Evolutionary conservation across 1,140 invertebrate species (phyloP).

Genomic region (Cyphomyrmex costatus): DNA sequence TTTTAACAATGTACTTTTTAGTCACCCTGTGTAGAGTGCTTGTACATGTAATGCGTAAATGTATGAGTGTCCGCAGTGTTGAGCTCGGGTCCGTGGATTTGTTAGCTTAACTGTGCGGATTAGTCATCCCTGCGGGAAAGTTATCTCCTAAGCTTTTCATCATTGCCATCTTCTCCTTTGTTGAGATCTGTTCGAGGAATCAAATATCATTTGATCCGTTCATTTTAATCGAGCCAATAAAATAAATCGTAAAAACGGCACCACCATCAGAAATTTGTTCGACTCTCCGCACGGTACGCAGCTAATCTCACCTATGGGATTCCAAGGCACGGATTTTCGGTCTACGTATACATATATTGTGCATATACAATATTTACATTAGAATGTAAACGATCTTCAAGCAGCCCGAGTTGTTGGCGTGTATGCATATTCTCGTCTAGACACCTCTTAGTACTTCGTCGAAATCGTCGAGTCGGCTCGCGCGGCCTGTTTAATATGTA

Average conservation of each 20-base stretch:
- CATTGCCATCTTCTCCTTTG: neutral
- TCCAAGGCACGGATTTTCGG: conserved; percentile 67
- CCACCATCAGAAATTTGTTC: conserved; percentile 52
- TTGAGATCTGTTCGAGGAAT: neutral
- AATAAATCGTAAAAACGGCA: conserved; percentile 59
- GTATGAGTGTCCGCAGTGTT: neutral
- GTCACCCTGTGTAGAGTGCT: no score
- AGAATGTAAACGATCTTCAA: conserved; percentile 63
- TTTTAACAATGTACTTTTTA: no score
- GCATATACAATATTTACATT: conserved; percentile 62
- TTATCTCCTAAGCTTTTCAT: conserved; percentile 6
- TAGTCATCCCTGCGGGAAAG: neutral
- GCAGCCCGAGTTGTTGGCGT: conserved; percentile 35
- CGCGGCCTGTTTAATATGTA: conserved; percentile 33
- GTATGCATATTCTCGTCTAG: conserved; percentile 43
- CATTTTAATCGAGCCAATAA: conserved; percentile 36
- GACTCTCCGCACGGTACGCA: conserved; percentile 10
- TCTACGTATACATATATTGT: conserved; percentile 61
- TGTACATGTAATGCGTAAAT: neutral
- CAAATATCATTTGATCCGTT: conserved; percentile 17
- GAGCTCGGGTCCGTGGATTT: neutral
- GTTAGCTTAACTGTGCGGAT: conserved; percentile 22
- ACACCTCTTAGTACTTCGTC: conserved; percentile 35
- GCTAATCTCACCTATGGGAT: conserved; percentile 68
- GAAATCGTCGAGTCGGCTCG: conserved; percentile 46